Conservation (phyloP, 1,140 invertebrate species). For the Ceratosolen fusciceps region DNA sequence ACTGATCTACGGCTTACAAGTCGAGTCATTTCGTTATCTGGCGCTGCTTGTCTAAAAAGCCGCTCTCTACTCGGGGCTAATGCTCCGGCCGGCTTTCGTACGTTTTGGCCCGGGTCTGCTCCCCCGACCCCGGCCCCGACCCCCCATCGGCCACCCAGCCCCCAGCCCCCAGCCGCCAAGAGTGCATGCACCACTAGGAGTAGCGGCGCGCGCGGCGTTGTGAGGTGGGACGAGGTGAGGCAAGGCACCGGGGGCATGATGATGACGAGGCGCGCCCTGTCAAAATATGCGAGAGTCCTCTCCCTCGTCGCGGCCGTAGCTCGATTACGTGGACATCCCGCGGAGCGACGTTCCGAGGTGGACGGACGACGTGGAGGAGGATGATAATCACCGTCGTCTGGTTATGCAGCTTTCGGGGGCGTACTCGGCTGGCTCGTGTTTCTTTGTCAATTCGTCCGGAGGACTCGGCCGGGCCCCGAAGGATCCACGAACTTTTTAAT, state of each 20-base stretch:
- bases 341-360: background rate
- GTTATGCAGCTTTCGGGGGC: background rate
- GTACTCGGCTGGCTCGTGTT: background rate
- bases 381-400: background rate
- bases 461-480: background rate
- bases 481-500: constrained; percentile 8
- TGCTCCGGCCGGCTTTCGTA: too few species aligned
- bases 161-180: background rate
- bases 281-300: constrained; percentile 57
- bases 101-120: background rate
- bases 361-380: background rate
- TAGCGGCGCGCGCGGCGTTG: too few species aligned
- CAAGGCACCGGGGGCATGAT: too few species aligned
- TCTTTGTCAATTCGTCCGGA: background rate
- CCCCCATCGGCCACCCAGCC: background rate
- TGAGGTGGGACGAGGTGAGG: too few species aligned
- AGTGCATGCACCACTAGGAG: too few species aligned
- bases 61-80: background rate
- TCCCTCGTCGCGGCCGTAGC: background rate
- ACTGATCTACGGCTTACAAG: constrained; percentile 22
- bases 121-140: too few species aligned
- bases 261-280: constrained; percentile 54
- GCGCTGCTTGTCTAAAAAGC: constrained; percentile 7
- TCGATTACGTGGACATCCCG: constrained; percentile 21
- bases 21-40: constrained; percentile 24